phyloP scores from a whole-genome alignment of 2,888 invertebrate genomes.

The Drosophila rubida region DNA sequence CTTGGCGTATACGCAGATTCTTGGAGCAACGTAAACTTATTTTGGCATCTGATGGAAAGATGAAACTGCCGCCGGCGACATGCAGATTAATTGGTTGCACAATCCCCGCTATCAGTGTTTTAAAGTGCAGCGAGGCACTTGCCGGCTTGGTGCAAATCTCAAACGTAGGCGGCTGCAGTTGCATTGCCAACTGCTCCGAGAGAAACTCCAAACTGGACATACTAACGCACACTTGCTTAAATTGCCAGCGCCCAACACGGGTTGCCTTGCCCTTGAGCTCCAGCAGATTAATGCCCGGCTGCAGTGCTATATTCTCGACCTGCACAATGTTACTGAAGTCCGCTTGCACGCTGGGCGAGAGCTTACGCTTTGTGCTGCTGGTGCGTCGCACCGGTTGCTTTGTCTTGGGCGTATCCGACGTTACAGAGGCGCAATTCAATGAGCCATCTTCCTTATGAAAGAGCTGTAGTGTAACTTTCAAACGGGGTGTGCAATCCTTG shows the following conservation, averaged over 20 bases:
- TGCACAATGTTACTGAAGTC: constrained; percentile 88
- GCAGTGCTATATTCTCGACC: constrained; percentile 86
- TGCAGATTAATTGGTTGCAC: constrained; percentile 91
- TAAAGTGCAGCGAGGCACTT: constrained; percentile 86
- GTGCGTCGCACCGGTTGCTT: constrained; percentile 87
- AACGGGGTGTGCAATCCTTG: constrained; percentile 61
- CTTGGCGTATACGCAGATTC: constrained; percentile 83
- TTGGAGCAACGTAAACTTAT: constrained; percentile 83
- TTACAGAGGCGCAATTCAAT: constrained; percentile 90
- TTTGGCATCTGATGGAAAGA: constrained; percentile 88
- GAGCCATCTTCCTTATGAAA: constrained; percentile 94
- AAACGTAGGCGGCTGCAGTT: constrained; percentile 81
- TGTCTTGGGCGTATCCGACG: constrained; percentile 88
- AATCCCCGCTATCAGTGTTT: constrained; percentile 92
- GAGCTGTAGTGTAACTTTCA: constrained; percentile 88
- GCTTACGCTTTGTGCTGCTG: constrained; percentile 90
- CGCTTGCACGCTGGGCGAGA: constrained; percentile 88
- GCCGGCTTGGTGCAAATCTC: constrained; percentile 86
- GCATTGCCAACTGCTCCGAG: constrained; percentile 87
- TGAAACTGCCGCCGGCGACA: constrained; percentile 91
- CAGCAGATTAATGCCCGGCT: constrained; percentile 89
- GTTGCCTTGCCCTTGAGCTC: constrained; percentile 87
- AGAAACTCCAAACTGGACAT: constrained; percentile 89
- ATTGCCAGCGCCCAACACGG: constrained; percentile 89
- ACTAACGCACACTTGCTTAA: constrained; percentile 86